A percentile compares a stretch with the other conserved stretches of the same genome.
phyloP scores from a whole-genome alignment of 2,888 invertebrate genomes.

The Mythimna loreyi region DNA sequence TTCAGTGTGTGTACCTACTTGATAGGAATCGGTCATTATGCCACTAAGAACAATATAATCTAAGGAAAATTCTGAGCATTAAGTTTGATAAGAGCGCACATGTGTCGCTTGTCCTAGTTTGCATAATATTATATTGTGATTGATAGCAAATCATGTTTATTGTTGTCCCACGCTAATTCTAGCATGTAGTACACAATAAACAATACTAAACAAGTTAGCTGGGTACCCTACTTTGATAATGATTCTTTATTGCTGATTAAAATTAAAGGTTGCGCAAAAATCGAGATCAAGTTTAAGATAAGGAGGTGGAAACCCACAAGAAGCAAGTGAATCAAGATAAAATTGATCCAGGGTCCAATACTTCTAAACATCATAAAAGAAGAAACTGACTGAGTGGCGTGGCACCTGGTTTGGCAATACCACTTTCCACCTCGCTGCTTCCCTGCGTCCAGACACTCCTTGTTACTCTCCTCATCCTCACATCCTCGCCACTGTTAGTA shows the following conservation, averaged over 20 bases:
- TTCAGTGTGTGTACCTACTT: not conserved
- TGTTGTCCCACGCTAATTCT: constrained; percentile 8
- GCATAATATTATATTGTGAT: constrained; percentile 11
- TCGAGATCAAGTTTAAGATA: constrained; percentile 4
- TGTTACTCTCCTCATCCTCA: too few relatives aligned
- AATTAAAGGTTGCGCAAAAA: not conserved
- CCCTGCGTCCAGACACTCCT: too few relatives aligned
- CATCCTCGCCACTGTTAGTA: too few relatives aligned
- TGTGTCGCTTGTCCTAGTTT: constrained; percentile 34
- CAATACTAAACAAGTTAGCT: not conserved
- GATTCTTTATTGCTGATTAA: not conserved
- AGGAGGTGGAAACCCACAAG: not conserved
- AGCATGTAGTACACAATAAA: constrained; percentile 2
- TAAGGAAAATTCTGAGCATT: constrained; percentile 35
- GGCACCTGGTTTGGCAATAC: too few relatives aligned
- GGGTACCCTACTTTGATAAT: constrained; percentile 6
- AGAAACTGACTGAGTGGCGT: too few relatives aligned
- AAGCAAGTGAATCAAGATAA: not conserved
- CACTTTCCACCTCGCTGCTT: too few relatives aligned
- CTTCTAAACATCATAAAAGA: too few relatives aligned
- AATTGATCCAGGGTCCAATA: too few relatives aligned
- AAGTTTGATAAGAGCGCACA: constrained; percentile 41
- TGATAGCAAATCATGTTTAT: constrained; percentile 21
- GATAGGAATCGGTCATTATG: constrained; percentile 42
- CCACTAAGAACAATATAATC: constrained; percentile 27